Percentiles rank a stretch among this genome's conserved stretches.
Evolutionary conservation across 1,140 invertebrate genomes (phyloP).

Genomic region (Cephus cinctus): DNA sequence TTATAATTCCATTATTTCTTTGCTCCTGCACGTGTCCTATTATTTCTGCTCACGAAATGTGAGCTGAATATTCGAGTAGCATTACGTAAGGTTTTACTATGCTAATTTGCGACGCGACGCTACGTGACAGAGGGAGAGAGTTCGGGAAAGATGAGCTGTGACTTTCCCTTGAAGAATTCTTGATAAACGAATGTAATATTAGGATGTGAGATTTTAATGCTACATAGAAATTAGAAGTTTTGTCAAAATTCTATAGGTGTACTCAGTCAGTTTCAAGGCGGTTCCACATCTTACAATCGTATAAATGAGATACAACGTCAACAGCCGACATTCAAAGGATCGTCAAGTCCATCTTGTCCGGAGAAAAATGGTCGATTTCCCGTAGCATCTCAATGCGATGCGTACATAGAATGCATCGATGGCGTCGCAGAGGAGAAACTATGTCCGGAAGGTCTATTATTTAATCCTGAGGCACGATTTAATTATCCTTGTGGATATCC

Average conservation of each 20-base stretch:
- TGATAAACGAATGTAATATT: constrained; percentile 27
- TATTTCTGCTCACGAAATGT: no score
- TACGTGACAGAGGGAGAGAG: no score
- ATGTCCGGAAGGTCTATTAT: constrained; percentile 83
- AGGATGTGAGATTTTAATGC: not conserved
- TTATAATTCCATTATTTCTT: no score
- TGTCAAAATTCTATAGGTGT: constrained; percentile 11
- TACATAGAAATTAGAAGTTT: constrained; percentile 7
- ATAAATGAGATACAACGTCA: no score
- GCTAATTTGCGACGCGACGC: no score
- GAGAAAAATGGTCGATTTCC: constrained; percentile 70
- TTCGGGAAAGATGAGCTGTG: no score
- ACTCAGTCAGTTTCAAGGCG: constrained; percentile 5
- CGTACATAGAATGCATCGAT: constrained; percentile 69
- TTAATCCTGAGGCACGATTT: constrained; percentile 71
- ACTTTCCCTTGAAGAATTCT: no score
- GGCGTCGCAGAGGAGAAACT: constrained; percentile 72
- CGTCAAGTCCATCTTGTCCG: constrained; percentile 53
- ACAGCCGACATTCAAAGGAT: not conserved
- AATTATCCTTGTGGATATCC: constrained; percentile 83
- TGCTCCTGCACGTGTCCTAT: no score
- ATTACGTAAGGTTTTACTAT: no score
- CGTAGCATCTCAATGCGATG: constrained; percentile 72
- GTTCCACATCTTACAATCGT: no score
- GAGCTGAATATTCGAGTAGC: no score